Evolutionary conservation across 2,888 invertebrate species (phyloP), one percentile per base, ranked within the genome.

Genomic region (Polyommatus icarus): DNA sequence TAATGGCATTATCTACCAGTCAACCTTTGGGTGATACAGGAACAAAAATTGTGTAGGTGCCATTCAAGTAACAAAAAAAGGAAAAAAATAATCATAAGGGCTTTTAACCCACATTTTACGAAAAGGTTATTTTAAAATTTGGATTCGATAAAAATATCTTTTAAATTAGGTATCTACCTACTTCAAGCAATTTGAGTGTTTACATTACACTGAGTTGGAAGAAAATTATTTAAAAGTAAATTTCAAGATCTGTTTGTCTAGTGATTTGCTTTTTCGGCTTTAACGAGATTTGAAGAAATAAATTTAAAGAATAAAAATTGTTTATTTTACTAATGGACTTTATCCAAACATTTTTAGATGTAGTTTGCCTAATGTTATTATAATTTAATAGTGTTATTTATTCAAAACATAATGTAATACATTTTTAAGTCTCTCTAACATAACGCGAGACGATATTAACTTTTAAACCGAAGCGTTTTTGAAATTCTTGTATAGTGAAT

Each of bases 231-330:
- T 8, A 59, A 61, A 67, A 67, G 67, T 15, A 67, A 67, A 67
- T 32, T 32, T 15, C 12, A 67, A 67, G 29, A 29, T 67, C 29
- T 29, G 29, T 15, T 29, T 29, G 15, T 29, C 5, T 29, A 67
- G 29, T 75, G 29, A 75, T 75, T 75, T 50, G 10, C 20, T 50
- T 50, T 75, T 24, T 75, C 24, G 12, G 46, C 61, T 61, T 15
- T 6, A 10, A 15, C 24, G 15, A 67, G 59, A 59, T 59, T 59
- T 7, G 20, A 20, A 59, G 12, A 61, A 61, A 24, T 61, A 10
- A 5, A 67, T 29, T 67, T 29, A 6, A 5, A 3, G 20, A 73
- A 46, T 40, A n/a, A 7, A 50, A 18, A 7, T 15, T 24, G 5
- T 75, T 75, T 29, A 24, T 50, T 29, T 24, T 29, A 20, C 40